Conservation (phyloP, 2,888 invertebrate species). For the Drosophila anomalata region DNA sequence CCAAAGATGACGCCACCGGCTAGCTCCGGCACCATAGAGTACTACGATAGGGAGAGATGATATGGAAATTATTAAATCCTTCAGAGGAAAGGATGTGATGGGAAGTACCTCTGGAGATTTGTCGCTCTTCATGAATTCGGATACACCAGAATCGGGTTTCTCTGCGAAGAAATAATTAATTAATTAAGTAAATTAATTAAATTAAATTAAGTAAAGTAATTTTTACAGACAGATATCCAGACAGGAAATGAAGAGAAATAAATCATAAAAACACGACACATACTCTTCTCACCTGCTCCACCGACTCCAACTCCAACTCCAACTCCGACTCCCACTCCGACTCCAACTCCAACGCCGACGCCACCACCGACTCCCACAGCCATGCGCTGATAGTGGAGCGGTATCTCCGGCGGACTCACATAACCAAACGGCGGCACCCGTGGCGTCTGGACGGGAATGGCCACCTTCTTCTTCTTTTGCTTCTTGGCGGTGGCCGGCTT, state of each 20-base stretch:
- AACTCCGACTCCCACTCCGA: constrained; percentile 6
- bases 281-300: constrained; percentile 83
- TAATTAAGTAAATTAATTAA: neutral
- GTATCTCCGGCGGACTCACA: constrained; percentile 88
- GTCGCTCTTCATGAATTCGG: constrained; percentile 76
- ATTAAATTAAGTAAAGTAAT: neutral
- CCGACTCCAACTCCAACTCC: constrained; percentile 12
- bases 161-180: constrained; percentile 53
- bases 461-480: constrained; percentile 89
- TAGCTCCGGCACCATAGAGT: constrained; percentile 76
- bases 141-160: constrained; percentile 65
- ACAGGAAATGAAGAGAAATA: neutral
- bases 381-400: constrained; percentile 85
- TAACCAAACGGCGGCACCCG: constrained; percentile 90
- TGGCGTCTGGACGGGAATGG: constrained; percentile 94
- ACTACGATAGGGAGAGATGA: constrained; percentile 47
- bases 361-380: constrained; percentile 48
- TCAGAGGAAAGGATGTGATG: neutral
- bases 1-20: constrained; percentile 59
- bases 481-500: constrained; percentile 89
- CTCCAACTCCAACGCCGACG: constrained; percentile 41
- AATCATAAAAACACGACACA: constrained; percentile 54
- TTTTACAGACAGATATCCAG: neutral
- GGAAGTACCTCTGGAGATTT: constrained; percentile 75
- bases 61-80: too few relatives aligned